Base-by-base conservation (phyloP, 2,888 invertebrate species). In the Microplitis manilae region DNA sequence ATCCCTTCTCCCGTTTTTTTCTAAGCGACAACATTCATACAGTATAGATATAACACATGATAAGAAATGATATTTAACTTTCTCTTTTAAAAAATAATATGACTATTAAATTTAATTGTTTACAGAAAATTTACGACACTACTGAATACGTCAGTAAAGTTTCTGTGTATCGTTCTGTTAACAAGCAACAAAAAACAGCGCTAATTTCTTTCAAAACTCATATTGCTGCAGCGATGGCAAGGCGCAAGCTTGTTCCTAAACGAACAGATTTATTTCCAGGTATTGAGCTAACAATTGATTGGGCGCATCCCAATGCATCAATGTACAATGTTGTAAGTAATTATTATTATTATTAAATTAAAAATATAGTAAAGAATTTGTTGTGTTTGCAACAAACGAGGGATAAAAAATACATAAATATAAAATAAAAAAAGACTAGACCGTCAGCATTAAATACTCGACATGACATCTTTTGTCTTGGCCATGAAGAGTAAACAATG, bases 181-280 rank as follows among this genome's bases (percentile, higher is more conserved):
- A 82, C n/a, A 81, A 84, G 2, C 75, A 76, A 1, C 89, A 90
- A 1, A 90, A 94, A 68, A 94, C 94, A 83, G 94, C 94, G 59
- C 93, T 96, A 83, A 93, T 95, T 20, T 94, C 94, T 85, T 96
- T 94, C 87, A 92, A 93, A 65, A 92, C 90, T 68, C 96, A 96
- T 90, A 92, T 94, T 81, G 93, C 93, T 30, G 94, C 92, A 78
- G 93, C 90, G 20, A 90, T 92, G 88, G 92, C 91, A 1, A 85
- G 92, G 38, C 86, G 92, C 80, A 91, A 92, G 84, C 91, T 94
- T 50, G 91, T 93, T 5, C 92, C 93, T 0, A 88, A 86, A 68
- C 79, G 86, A 13, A 68, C 68, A 1, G 80, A 72, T 13, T 79
- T 89, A 5, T 88, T 89, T 59, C 76, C 83, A n/a, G 81, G 83